Evolutionary conservation across 2,888 invertebrate genomes (phyloP).

Genomic region (Hydrotaea diabolus): DNA sequence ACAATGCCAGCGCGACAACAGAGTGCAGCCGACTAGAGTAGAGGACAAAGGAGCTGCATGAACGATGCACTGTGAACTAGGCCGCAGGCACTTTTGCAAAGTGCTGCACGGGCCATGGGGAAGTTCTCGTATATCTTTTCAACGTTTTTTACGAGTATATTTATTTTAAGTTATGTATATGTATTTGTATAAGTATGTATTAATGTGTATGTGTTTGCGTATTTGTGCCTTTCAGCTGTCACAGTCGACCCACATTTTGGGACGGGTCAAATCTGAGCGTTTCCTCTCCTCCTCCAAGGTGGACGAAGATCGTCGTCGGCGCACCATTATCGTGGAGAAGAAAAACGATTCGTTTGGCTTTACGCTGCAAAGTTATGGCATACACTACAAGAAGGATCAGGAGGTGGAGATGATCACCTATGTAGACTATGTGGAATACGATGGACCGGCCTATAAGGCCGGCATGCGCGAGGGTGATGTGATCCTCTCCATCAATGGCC

Average conservation of each 20-base stretch:
- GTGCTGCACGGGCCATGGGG: neutral
- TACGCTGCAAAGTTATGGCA: constrained; percentile 98
- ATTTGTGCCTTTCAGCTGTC: constrained; percentile 69
- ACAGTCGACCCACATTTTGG: constrained; percentile 84
- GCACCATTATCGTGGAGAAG: constrained; percentile 96
- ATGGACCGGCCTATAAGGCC: constrained; percentile 94
- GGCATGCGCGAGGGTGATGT: constrained; percentile 98
- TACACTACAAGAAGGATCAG: constrained; percentile 95
- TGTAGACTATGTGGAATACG: constrained; percentile 96
- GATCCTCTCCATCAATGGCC: constrained; percentile 97
- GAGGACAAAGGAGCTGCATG: constrained; percentile 2
- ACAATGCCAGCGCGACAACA: constrained; percentile 49
- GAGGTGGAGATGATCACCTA: constrained; percentile 98
- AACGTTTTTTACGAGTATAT: neutral
- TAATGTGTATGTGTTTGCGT: neutral
- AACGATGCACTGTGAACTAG: neutral
- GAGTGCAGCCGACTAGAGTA: too few relatives aligned
- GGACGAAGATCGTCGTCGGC: constrained; percentile 92
- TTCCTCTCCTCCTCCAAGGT: constrained; percentile 85
- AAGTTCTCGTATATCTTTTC: neutral
- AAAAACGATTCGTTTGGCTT: constrained; percentile 96
- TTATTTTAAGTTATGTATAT: neutral
- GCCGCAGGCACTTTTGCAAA: neutral
- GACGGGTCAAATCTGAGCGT: constrained; percentile 88
- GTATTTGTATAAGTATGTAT: neutral